phyloP scores from a whole-genome alignment of 1,140 invertebrate genomes.

The Eulimnadia texana region DNA sequence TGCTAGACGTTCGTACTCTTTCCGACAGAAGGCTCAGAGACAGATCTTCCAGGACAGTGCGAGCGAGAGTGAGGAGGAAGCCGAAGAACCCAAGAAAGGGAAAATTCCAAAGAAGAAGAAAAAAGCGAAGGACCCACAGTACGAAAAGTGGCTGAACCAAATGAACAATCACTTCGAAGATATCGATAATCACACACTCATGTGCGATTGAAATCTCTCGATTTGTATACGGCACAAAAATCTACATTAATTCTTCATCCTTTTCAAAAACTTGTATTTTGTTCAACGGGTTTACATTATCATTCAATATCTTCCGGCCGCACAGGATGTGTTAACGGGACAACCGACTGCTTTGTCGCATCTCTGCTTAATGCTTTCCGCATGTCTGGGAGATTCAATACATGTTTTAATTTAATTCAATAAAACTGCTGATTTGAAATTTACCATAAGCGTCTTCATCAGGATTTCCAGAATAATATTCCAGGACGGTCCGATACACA shows the following conservation, averaged over 20 bases:
- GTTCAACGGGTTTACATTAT: not conserved
- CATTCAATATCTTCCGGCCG: constrained; percentile 87
- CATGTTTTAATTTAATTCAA: constrained; percentile 1
- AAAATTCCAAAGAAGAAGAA: not conserved
- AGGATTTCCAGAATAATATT: constrained; percentile 93
- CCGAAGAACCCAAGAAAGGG: not conserved
- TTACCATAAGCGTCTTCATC: constrained; percentile 98
- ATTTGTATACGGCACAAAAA: not conserved
- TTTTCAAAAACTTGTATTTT: not conserved
- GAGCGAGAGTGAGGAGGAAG: not conserved
- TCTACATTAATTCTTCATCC: not conserved
- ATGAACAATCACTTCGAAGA: constrained; percentile 7
- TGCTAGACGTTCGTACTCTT: not conserved
- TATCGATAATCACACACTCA: constrained; percentile 1
- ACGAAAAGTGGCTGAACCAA: not conserved
- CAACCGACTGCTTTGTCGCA: constrained; percentile 78
- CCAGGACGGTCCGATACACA: constrained; percentile 85
- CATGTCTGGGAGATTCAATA: constrained; percentile 68
- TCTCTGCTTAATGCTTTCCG: constrained; percentile 90
- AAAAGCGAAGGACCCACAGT: not conserved
- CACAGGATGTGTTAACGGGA: constrained; percentile 85
- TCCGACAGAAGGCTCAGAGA: not conserved
- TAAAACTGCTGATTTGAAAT: constrained; percentile 16
- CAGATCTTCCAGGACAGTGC: not conserved
- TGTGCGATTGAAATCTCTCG: not conserved